These are phyloP conservation scores for Stegana nigrithorax DNA, from an alignment of 2,888 invertebrate species.

Conservation along the genomic window DNA sequence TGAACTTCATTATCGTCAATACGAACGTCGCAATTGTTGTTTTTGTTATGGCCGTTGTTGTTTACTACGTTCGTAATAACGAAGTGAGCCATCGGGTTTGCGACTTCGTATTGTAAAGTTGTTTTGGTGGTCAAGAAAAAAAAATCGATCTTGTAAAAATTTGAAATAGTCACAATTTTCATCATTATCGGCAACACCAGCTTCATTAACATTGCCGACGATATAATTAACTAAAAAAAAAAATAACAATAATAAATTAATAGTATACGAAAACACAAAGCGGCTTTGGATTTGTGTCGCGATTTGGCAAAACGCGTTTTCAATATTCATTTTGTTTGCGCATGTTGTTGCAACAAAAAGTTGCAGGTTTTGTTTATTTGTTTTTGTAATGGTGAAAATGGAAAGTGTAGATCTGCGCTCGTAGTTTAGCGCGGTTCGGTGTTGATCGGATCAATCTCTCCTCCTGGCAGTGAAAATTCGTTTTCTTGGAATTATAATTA, in stretches of 20 bases:
- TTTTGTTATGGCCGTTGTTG: no score
- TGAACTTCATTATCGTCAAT: no score
- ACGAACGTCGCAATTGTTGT: no score
- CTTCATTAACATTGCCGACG: not conserved
- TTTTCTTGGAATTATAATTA: slow-evolving; percentile 17
- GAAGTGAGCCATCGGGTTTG: no score
- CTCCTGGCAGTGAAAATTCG: slow-evolving; percentile 11
- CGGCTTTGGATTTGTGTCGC: no score
- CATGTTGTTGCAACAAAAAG: not conserved
- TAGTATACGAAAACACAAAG: not conserved
- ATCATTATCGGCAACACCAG: not conserved
- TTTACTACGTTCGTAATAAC: no score
- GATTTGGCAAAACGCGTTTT: slow-evolving; percentile 49
- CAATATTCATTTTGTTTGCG: slow-evolving; percentile 33
- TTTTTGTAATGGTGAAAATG: slow-evolving; percentile 43
- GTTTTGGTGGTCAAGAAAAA: not conserved
- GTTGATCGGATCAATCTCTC: slow-evolving; percentile 34
- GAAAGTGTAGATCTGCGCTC: slow-evolving; percentile 43
- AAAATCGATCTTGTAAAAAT: no score
- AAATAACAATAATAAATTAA: not conserved
- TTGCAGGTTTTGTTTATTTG: no score
- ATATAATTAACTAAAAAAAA: not conserved
- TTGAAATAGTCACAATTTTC: not conserved
- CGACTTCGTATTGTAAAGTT: no score
- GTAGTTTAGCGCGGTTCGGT: slow-evolving; percentile 13